Percentiles rank a stretch among this genome's conserved stretches.
Conservation (phyloP, 2,888 invertebrate species). For the Alsophila aescularia region DNA sequence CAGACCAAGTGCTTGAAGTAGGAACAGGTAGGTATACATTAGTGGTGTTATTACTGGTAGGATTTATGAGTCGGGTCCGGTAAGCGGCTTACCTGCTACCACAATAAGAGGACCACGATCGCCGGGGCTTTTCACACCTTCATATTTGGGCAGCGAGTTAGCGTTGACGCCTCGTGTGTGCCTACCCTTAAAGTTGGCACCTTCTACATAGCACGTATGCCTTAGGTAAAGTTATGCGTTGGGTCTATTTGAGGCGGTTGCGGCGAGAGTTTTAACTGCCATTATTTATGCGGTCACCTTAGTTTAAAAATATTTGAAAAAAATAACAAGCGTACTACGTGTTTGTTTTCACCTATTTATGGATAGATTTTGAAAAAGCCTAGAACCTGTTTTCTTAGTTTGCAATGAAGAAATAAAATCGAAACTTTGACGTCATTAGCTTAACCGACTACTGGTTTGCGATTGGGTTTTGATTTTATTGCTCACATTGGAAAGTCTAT, state of each 20-base stretch:
- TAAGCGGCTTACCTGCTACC: conserved; percentile 75
- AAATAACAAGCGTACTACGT: too few species aligned
- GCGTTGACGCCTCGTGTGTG: conserved; percentile 79
- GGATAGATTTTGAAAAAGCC: too few species aligned
- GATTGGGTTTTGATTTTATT: too few species aligned
- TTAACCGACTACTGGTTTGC: too few species aligned
- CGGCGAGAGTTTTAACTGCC: background rate
- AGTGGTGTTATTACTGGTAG: conserved; percentile 35
- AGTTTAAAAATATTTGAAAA: too few species aligned
- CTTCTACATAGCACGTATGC: conserved; percentile 72
- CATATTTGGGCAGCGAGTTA: conserved; percentile 76
- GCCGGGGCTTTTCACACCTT: conserved; percentile 80
- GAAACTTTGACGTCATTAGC: too few species aligned
- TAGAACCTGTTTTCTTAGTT: too few species aligned
- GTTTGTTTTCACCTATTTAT: too few species aligned
- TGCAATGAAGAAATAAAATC: too few species aligned
- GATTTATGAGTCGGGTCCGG: conserved; percentile 71
- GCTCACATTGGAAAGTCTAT: too few species aligned
- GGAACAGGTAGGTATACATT: conserved; percentile 20
- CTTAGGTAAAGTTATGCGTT: conserved; percentile 58
- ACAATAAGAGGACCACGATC: conserved; percentile 69
- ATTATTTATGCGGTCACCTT: too few species aligned
- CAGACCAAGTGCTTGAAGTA: conserved; percentile 17
- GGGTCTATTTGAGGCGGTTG: conserved; percentile 5
- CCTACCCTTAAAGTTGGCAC: conserved; percentile 79